A percentile compares a stretch with the other conserved stretches of the same genome.
Evolutionary conservation across 2,888 invertebrate genomes (phyloP).

Genomic region (Sminthurides aquaticus): DNA sequence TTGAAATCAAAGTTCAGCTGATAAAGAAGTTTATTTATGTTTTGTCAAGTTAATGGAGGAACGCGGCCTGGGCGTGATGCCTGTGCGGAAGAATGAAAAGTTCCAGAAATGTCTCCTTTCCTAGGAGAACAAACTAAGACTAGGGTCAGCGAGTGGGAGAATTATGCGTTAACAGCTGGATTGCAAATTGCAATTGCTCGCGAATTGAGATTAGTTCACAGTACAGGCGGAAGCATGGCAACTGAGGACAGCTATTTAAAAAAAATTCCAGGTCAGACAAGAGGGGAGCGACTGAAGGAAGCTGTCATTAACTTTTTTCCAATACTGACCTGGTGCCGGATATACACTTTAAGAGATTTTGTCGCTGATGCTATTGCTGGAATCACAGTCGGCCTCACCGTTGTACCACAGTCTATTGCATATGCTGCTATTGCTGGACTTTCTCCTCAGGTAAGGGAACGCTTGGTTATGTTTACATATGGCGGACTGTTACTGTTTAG

Average conservation of each 20-base stretch:
- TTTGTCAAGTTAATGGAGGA: too few species aligned
- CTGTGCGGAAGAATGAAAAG: too few species aligned
- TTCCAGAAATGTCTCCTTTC: too few species aligned
- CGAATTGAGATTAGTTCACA: too few species aligned
- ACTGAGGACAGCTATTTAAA: not conserved
- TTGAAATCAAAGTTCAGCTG: too few species aligned
- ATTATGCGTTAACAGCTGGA: too few species aligned
- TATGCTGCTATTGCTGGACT: constrained; percentile 50
- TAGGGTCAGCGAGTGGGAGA: not conserved
- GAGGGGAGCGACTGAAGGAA: constrained; percentile 47
- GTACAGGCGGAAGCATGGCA: not conserved
- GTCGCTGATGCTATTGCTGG: constrained; percentile 84
- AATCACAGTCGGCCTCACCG: constrained; percentile 63
- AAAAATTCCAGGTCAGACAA: not conserved
- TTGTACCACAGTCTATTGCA: constrained; percentile 52
- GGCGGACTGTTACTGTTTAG: too few species aligned
- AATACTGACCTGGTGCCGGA: constrained; percentile 67
- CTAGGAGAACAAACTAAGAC: not conserved
- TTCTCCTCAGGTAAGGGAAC: constrained; percentile 47
- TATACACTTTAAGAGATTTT: constrained; percentile 63
- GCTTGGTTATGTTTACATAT: too few species aligned
- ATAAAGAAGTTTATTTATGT: too few species aligned
- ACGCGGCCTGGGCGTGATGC: too few species aligned
- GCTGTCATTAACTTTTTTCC: constrained; percentile 67
- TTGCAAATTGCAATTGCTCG: too few species aligned